phyloP scores from a whole-genome alignment of 2,113 vertebrate species.

The Emydocephalus ijimae region DNA sequence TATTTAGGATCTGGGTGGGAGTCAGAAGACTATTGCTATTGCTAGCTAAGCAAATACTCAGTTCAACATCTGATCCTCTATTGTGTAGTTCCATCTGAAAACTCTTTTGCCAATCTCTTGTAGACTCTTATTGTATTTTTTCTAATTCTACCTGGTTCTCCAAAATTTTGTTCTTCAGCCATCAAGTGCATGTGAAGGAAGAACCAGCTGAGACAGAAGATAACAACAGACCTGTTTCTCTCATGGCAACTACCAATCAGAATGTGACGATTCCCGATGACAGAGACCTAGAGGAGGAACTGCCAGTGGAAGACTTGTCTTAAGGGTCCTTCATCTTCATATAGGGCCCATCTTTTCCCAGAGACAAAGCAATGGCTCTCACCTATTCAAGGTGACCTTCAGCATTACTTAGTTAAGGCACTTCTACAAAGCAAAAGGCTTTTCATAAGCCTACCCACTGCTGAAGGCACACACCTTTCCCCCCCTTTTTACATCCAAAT shows the following conservation, averaged over 20 bases:
- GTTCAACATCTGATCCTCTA: not conserved
- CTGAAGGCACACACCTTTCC: slow-evolving; percentile 33
- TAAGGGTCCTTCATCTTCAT: slow-evolving; percentile 71
- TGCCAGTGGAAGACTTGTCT: slow-evolving; percentile 93
- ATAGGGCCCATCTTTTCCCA: slow-evolving; percentile 54
- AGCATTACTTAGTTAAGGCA: slow-evolving; percentile 64
- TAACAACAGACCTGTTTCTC: slow-evolving; percentile 82
- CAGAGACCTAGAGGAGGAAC: slow-evolving; percentile 92
- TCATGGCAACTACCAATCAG: slow-evolving; percentile 82
- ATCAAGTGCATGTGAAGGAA: slow-evolving; percentile 96
- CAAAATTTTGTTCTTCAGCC: slow-evolving; percentile 61
- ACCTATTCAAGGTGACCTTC: slow-evolving; percentile 63
- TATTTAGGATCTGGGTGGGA: not conserved
- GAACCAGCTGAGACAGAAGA: slow-evolving; percentile 92
- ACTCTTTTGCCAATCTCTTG: not conserved
- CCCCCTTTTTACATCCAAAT: not conserved
- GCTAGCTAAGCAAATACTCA: not conserved
- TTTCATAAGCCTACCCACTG: slow-evolving; percentile 47
- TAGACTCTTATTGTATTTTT: not conserved
- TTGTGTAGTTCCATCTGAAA: not conserved
- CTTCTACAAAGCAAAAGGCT: slow-evolving; percentile 64
- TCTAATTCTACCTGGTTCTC: not conserved
- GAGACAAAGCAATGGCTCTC: slow-evolving; percentile 52
- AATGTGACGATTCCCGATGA: slow-evolving; percentile 86
- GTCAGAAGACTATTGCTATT: not conserved